Conservation (phyloP, 1,140 invertebrate species). For the Stegodyphus dumicola region DNA sequence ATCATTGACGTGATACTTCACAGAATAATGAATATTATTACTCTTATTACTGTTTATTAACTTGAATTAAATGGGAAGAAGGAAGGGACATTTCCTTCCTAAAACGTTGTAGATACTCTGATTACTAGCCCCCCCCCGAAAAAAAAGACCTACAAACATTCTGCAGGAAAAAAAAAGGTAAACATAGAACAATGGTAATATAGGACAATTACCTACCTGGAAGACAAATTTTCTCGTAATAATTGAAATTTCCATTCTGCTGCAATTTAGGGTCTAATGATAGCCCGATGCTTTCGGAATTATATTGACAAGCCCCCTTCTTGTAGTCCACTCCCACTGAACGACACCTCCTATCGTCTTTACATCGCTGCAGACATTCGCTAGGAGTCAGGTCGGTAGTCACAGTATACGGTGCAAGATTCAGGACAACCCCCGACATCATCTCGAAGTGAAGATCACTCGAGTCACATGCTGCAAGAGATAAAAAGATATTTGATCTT, state of each 20-base stretch:
- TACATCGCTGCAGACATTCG: slow-evolving; percentile 54
- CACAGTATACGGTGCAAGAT: slow-evolving; percentile 27
- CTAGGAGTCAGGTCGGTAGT: slow-evolving; percentile 43
- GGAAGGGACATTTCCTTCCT: too few relatives aligned
- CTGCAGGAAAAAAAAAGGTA: too few relatives aligned
- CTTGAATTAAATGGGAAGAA: too few relatives aligned
- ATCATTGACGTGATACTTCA: too few relatives aligned
- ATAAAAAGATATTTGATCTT: too few relatives aligned
- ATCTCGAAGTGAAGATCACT: slow-evolving; percentile 59
- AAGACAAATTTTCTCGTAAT: slow-evolving; percentile 62
- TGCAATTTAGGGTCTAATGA: slow-evolving; percentile 11
- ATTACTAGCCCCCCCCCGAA: too few relatives aligned
- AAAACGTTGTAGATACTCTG: too few relatives aligned
- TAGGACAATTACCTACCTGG: slow-evolving; percentile 23
- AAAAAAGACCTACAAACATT: too few relatives aligned
- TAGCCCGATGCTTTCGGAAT: slow-evolving; percentile 17
- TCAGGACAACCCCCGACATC: slow-evolving; percentile 24
- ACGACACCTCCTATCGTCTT: slow-evolving; percentile 44
- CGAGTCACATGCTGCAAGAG: slow-evolving; percentile 38
- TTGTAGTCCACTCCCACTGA: slow-evolving; percentile 59
- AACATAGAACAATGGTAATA: too few relatives aligned
- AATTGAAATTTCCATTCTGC: slow-evolving; percentile 54
- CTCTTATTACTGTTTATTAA: too few relatives aligned
- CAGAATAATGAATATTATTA: too few relatives aligned
- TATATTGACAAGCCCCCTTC: slow-evolving; percentile 55